Conservation (phyloP, 2,888 invertebrate genomes). For the Phrixothrix hirtus region DNA sequence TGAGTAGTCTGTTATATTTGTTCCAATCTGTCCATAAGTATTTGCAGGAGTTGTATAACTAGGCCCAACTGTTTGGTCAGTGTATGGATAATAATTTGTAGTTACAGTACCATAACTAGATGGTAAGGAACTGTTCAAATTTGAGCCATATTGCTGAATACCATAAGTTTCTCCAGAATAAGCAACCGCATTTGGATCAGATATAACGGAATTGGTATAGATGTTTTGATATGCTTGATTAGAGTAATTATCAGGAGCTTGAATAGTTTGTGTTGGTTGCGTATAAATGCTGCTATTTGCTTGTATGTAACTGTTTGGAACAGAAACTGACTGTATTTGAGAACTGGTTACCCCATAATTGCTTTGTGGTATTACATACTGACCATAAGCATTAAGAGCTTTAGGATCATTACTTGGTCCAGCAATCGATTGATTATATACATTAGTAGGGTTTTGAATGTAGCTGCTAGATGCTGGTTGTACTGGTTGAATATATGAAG, state of each 20-base stretch:
- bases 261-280: background rate
- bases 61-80: background rate
- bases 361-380: background rate
- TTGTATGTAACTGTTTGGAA: conserved; percentile 1
- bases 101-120: background rate
- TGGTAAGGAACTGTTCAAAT: background rate
- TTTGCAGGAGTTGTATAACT: background rate
- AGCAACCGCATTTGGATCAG: background rate
- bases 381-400: background rate
- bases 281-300: background rate
- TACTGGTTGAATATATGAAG: background rate
- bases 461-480: background rate
- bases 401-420: background rate
- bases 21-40: background rate
- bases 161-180: background rate
- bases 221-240: background rate
- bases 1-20: background rate
- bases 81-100: background rate
- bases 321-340: background rate
- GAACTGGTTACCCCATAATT: conserved; percentile 1
- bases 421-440: background rate
- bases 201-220: background rate
- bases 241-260: background rate
- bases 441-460: background rate
- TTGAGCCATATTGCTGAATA: background rate